Base-by-base conservation (phyloP, 2,888 invertebrate species). In the Tenodera sinensis region DNA sequence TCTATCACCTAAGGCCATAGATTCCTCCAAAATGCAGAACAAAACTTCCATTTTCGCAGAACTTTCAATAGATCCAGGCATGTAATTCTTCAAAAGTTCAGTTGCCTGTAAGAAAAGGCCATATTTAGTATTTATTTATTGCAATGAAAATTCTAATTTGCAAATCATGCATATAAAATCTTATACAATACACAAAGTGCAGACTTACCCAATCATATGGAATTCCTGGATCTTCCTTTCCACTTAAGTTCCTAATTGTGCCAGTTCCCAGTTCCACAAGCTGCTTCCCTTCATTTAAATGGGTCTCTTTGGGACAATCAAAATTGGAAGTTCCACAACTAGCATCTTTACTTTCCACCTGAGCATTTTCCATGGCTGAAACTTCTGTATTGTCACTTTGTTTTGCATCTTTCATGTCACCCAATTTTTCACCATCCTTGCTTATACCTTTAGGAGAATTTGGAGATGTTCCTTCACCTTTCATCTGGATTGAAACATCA, bases 31-130 rank as follows among this genome's bases (percentile, higher is more conserved):
- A 90, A 99, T 97, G 91, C 97, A 97, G 93, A 99, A 97, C 92
- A 99, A 96, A 84, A 99, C 95, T 91, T 97, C 96, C 97, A 99
- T 98, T 94, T 99, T 99, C 2, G 98, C 97, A 3, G 99, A 98
- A 92, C 98, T 98, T 92, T 98, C 98, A 91, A 99, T 96, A 83
- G 96, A 94, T n/a, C 98, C 98, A 1, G 98, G 96, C 90, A 96
- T 94, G 93, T 99, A 99, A 91, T 96, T 96, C 93, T 97, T 97
- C 92, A 98, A 95, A 87, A 98, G 93, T 91, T 97, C 97, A 20
- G 96, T 94, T 15, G 98, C 97, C 95, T 95, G 92, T 30, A 88
- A 88, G 30, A 71, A 89, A 71, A 71, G 28, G 25, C 20, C 25
- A 71, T 71, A 54, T 54, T 20, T 2, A 20, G 3, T 4, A 71